Percentiles rank a stretch among this genome's conserved stretches.
These are phyloP conservation scores for Synchiropus splendidus DNA, from an alignment of 2,113 vertebrate species.

Conservation along the genomic window DNA sequence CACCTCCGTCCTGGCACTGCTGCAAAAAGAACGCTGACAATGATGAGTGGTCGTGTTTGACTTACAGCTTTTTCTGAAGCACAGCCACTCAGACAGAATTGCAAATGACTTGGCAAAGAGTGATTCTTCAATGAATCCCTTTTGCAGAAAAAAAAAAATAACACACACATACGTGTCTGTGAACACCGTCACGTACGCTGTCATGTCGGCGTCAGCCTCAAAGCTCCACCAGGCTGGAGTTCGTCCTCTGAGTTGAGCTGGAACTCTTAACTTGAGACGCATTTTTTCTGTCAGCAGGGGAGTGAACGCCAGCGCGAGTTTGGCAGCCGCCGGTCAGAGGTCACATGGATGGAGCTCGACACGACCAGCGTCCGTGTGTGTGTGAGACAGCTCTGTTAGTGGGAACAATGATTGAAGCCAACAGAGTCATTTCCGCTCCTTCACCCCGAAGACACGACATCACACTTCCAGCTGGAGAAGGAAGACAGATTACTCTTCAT, in stretches of 20 bases:
- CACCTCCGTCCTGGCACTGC: background rate
- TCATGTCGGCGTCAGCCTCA: no score
- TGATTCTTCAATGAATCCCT: slow-evolving; percentile 21
- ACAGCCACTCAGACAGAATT: slow-evolving; percentile 51
- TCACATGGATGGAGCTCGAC: background rate
- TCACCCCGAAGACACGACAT: slow-evolving; percentile 6
- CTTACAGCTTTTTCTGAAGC: slow-evolving; percentile 40
- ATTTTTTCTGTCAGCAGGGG: no score
- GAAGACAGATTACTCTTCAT: slow-evolving; percentile 46
- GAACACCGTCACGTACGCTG: no score
- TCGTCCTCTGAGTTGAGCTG: no score
- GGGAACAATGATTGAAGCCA: slow-evolving; percentile 37
- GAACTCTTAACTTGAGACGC: no score
- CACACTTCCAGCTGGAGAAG: slow-evolving; percentile 40
- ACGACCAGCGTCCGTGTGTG: slow-evolving; percentile 7
- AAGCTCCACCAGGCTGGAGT: no score
- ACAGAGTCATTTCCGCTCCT: slow-evolving; percentile 41
- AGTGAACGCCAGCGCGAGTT: no score
- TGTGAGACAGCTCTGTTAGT: no score
- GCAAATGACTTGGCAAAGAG: slow-evolving; percentile 44
- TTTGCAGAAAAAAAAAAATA: slow-evolving; percentile 6
- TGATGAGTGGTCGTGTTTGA: slow-evolving; percentile 31
- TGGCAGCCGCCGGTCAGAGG: no score
- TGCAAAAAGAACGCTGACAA: slow-evolving; percentile 23
- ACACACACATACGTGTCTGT: no score